Base-by-base conservation (phyloP, 2,113 vertebrate genomes). In the Pardalotus punctatus region DNA sequence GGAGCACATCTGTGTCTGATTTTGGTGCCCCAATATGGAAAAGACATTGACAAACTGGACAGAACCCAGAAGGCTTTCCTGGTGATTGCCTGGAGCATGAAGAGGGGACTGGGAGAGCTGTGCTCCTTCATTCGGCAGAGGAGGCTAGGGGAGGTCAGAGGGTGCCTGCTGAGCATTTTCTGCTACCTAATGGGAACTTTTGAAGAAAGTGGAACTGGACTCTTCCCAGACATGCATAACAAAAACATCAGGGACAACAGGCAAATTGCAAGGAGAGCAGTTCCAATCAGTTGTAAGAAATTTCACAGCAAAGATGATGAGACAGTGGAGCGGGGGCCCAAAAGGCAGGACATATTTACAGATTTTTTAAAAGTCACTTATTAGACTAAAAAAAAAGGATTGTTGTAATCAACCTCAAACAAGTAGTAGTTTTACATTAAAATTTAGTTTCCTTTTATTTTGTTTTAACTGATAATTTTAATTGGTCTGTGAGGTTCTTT, bases 41-140 rank as follows among this genome's bases (percentile, higher is more conserved):
- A 72, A 25, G 36, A 31, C 1, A 13, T 20, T 27, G 20, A 10
- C 45, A 90, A 67, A 33, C 25, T 65, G 21, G 24, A 16, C 12
- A 40, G 22, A 67, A 7, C 22, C 13, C 22, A 28, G 28, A 14
- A 2, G 3, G 3, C 29, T 66, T 70, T 78, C n/a, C 4, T 4
- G 29, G 14, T 65, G 48, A 38, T 36, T 70, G 27, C 24, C 5
- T 50, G 27, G 24, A 11, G 1, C 0, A 0, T 53, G 17, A 64
- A 36, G 24, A 56, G 14, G 7, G n/a, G 12, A 9, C 6, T 42
- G 29, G 5, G 6, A n/a, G 33, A 47, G 5, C 20, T 0, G 1
- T 16, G 9, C 16, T 58, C 3, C 23, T 73, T n/a, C 18, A 0
- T 58, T 81, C 51, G 27, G 18, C 7, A 4, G 11, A 45, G 19